phyloP scores from a whole-genome alignment of 1,140 invertebrate species.

The Eupeodes corollae region DNA sequence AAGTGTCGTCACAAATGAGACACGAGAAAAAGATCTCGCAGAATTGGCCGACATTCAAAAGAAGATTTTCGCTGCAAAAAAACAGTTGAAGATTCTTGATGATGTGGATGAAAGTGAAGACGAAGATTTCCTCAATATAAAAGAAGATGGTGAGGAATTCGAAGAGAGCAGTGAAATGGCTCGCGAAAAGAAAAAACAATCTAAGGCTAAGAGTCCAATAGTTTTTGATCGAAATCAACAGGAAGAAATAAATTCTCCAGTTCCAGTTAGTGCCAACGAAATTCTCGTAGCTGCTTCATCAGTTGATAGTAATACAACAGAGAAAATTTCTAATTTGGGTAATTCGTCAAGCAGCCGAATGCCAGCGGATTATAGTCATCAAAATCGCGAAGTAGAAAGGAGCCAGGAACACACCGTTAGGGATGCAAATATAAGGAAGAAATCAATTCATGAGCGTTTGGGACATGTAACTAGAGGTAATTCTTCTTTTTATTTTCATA shows the following conservation, averaged over 20 bases:
- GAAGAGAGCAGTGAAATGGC: not conserved
- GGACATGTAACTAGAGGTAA: conserved; percentile 5
- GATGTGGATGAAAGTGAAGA: conserved; percentile 36
- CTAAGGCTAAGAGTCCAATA: conserved; percentile 28
- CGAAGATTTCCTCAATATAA: conserved; percentile 49
- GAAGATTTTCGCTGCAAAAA: conserved; percentile 40
- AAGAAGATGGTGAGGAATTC: conserved; percentile 34
- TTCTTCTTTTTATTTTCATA: too few relatives aligned
- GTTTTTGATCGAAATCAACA: conserved; percentile 15
- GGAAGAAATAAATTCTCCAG: too few relatives aligned
- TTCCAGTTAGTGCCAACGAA: not conserved
- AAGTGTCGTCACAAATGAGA: conserved; percentile 9
- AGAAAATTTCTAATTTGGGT: not conserved
- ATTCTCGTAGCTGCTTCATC: not conserved
- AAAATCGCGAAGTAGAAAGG: not conserved
- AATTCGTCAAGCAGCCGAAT: not conserved
- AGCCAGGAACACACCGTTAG: not conserved
- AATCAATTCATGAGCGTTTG: conserved; percentile 29
- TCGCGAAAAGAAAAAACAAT: not conserved
- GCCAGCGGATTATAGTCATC: not conserved
- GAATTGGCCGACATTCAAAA: conserved; percentile 30
- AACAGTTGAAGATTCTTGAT: conserved; percentile 36
- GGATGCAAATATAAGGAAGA: conserved; percentile 11
- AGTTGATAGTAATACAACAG: not conserved
- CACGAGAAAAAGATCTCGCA: conserved; percentile 31